Evolutionary conservation across 2,888 invertebrate species (phyloP).

Genomic region (Orgyia antiqua): DNA sequence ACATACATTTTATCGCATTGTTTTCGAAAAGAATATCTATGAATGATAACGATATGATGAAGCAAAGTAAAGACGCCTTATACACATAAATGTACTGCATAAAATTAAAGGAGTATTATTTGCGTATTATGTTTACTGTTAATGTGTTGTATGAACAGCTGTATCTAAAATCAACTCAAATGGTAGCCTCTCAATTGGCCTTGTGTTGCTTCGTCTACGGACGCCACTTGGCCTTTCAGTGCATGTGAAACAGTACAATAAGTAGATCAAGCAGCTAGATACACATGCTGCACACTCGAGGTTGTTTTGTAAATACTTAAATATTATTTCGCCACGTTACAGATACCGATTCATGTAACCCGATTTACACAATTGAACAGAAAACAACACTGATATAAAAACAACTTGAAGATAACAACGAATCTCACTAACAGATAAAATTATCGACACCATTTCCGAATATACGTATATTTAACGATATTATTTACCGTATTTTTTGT

Average conservation of each 20-base stretch:
- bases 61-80: too few relatives aligned
- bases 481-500: slow-evolving; percentile 1
- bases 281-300: slow-evolving; percentile 10
- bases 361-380: slow-evolving; percentile 7
- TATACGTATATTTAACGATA: slow-evolving; percentile 2
- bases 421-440: slow-evolving; percentile 23
- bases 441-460: slow-evolving; percentile 24
- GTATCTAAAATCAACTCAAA: slow-evolving; percentile 27
- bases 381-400: slow-evolving; percentile 14
- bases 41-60: too few relatives aligned
- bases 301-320: slow-evolving; percentile 13
- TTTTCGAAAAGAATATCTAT: too few relatives aligned
- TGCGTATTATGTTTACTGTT: slow-evolving; percentile 16
- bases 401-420: slow-evolving; percentile 31
- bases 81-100: too few relatives aligned
- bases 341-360: slow-evolving; percentile 2
- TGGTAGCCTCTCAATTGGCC: slow-evolving; percentile 44
- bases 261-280: slow-evolving; percentile 5
- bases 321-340: background rate
- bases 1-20: too few relatives aligned
- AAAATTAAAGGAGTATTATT: background rate
- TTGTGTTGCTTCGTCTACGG: slow-evolving; percentile 41
- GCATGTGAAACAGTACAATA: slow-evolving; percentile 31
- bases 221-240: slow-evolving; percentile 36
- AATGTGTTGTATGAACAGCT: slow-evolving; percentile 27